Percentiles rank a stretch among this genome's conserved stretches.
These are phyloP conservation scores for Asteroscopus sphinx DNA, from an alignment of 2,888 invertebrate species.

Conservation along the genomic window DNA sequence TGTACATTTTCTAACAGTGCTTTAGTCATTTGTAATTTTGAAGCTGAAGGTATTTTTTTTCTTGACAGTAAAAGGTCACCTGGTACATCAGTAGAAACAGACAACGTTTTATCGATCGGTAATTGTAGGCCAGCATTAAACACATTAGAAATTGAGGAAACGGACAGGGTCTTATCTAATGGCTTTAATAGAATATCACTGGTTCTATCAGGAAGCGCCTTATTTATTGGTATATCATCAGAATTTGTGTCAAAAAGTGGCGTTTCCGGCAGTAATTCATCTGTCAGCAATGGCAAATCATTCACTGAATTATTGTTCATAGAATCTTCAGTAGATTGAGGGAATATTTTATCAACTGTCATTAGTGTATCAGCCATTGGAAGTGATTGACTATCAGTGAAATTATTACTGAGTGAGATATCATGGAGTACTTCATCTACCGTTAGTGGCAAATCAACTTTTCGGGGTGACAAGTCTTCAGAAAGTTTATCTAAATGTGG, in stretches of 20 bases:
- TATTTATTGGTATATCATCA: neutral
- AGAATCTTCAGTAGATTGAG: neutral
- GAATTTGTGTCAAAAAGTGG: too few species aligned
- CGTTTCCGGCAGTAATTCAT: neutral
- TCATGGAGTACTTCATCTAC: neutral
- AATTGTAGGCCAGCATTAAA: too few species aligned
- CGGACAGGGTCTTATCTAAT: too few species aligned
- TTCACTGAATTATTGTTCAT: neutral
- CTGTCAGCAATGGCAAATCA: too few species aligned
- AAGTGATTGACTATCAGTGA: neutral
- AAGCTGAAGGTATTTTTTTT: neutral
- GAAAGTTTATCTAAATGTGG: neutral
- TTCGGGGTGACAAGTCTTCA: neutral
- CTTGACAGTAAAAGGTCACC: neutral
- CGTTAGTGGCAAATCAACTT: neutral
- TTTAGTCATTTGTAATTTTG: neutral
- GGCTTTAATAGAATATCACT: too few species aligned
- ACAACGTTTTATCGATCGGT: too few species aligned
- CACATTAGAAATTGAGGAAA: too few species aligned
- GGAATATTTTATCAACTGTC: neutral
- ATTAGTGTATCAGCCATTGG: neutral
- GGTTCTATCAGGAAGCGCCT: neutral
- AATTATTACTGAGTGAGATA: neutral
- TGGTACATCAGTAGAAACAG: too few species aligned
- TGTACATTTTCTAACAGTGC: neutral